phyloP scores from a whole-genome alignment of 1,140 invertebrate genomes.

The Neodiprion fabricii region DNA sequence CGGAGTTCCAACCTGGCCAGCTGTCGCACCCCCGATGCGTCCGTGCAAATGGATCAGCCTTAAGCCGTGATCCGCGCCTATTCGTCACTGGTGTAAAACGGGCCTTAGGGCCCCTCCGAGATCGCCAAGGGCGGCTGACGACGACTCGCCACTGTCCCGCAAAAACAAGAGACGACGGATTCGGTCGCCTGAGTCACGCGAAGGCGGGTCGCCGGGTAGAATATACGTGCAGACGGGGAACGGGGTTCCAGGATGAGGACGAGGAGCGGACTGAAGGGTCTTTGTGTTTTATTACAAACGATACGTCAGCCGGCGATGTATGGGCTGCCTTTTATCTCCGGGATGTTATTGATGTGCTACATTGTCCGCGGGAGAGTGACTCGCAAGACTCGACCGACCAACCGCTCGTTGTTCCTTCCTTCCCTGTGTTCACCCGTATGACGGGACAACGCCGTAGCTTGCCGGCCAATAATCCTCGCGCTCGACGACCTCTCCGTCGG shows the following conservation, averaged over 20 bases:
- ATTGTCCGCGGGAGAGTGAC: constrained; percentile 53
- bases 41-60: too few species aligned
- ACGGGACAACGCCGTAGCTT: constrained; percentile 1
- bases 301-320: constrained; percentile 59
- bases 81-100: too few species aligned
- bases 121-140: too few species aligned
- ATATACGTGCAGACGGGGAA: not conserved
- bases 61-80: too few species aligned
- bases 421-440: not conserved
- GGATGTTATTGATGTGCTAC: constrained; percentile 60
- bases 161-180: too few species aligned
- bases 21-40: too few species aligned
- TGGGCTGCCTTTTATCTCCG: constrained; percentile 58
- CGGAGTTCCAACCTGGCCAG: too few species aligned
- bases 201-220: not conserved
- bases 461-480: too few species aligned
- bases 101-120: too few species aligned
- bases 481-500: too few species aligned
- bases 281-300: constrained; percentile 63
- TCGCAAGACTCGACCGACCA: constrained; percentile 50
- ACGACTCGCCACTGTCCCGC: too few species aligned
- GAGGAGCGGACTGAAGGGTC: constrained; percentile 41
- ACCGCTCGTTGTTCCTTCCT: constrained; percentile 12
- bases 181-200: not conserved
- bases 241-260: not conserved